Evolutionary conservation across 2,113 vertebrate species (phyloP).

Genomic region (Leucosticte australis): DNA sequence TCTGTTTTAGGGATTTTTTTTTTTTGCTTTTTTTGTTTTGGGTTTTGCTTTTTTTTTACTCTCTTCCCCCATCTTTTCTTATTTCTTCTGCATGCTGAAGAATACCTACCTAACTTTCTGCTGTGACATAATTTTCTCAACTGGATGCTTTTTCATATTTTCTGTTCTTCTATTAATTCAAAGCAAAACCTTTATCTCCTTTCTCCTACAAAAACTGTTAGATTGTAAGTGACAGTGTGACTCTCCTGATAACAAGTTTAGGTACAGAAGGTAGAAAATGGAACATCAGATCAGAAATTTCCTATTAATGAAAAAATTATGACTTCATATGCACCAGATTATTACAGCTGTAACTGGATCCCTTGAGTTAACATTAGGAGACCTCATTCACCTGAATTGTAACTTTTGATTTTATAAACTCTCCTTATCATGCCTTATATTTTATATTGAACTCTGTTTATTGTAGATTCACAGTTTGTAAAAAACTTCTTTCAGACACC

Average conservation of each 20-base stretch:
- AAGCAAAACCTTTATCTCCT: neutral
- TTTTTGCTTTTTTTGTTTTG: neutral
- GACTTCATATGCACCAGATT: neutral
- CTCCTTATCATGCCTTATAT: neutral
- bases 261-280: neutral
- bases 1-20: neutral
- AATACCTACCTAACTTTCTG: neutral
- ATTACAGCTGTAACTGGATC: neutral
- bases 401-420: neutral
- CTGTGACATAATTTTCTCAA: neutral
- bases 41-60: rapidly evolving
- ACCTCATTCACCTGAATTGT: neutral
- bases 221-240: neutral
- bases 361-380: neutral
- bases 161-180: neutral
- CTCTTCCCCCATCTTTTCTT: neutral
- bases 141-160: neutral
- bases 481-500: neutral
- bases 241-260: neutral
- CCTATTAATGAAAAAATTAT: neutral
- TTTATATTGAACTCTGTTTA: conserved; percentile 15
- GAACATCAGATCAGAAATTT: neutral
- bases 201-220: neutral
- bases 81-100: neutral
- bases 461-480: conserved; percentile 19